Evolutionary conservation across 2,888 invertebrate genomes (phyloP).

Genomic region (Lasioglossum morio): DNA sequence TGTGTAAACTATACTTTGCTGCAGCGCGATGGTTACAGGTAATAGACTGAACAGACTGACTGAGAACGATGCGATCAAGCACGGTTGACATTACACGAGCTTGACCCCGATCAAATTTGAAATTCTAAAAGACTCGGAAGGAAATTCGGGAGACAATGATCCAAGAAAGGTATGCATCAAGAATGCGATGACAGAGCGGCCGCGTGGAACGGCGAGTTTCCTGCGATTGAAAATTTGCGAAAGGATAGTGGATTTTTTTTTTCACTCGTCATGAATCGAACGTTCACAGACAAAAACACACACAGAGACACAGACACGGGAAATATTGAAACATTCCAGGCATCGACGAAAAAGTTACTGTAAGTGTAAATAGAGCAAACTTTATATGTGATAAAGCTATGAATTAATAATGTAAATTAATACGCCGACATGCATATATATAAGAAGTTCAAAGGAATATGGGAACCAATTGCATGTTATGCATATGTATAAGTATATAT

Average conservation of each 20-base stretch:
- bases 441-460: constrained; percentile 57
- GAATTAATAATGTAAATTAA: constrained; percentile 63
- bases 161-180: not conserved
- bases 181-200: not conserved
- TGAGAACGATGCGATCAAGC: constrained; percentile 29
- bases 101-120: constrained; percentile 44
- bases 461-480: constrained; percentile 69
- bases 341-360: constrained; percentile 52
- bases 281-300: not conserved
- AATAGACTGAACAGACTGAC: constrained; percentile 29
- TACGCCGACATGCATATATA: constrained; percentile 54
- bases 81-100: constrained; percentile 22
- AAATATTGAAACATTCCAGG: constrained; percentile 48
- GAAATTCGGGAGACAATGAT: constrained; percentile 8
- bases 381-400: constrained; percentile 69
- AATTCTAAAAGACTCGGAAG: constrained; percentile 5
- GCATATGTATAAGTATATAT: constrained; percentile 56
- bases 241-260: constrained; percentile 25
- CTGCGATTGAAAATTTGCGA: constrained; percentile 20
- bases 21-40: constrained; percentile 34
- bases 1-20: constrained; percentile 25
- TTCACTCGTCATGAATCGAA: constrained; percentile 13
- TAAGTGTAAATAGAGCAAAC: constrained; percentile 70
- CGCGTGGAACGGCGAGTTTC: not conserved
- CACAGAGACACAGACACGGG: not conserved